These are phyloP conservation scores for Eptatretus burgeri DNA, from an alignment of 2,113 vertebrate genomes.

Conservation along the genomic window DNA sequence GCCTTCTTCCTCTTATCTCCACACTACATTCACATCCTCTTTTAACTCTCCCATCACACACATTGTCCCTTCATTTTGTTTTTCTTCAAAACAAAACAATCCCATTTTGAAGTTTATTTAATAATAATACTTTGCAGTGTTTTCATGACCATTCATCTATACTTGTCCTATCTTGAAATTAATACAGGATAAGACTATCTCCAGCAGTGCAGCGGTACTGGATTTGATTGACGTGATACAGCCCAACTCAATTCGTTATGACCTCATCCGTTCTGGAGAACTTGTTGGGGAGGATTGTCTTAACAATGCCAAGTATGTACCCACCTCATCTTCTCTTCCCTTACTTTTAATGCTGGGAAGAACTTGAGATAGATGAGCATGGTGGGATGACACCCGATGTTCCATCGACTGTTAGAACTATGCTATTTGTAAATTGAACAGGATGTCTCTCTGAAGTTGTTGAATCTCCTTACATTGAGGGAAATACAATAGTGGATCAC, in stretches of 20 bases:
- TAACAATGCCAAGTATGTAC: constrained; percentile 47
- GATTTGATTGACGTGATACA: constrained; percentile 70
- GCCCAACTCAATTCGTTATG: constrained; percentile 38
- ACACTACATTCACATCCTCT: no score
- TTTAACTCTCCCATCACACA: no score
- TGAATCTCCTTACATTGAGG: neutral
- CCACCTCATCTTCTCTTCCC: constrained; percentile 7
- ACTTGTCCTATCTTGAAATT: constrained; percentile 8
- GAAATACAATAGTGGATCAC: neutral
- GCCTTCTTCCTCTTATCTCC: no score
- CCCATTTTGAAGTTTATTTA: no score
- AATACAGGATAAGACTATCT: constrained; percentile 53
- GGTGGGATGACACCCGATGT: neutral
- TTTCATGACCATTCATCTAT: neutral
- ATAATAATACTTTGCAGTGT: no score
- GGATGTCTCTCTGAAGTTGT: neutral
- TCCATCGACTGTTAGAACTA: neutral
- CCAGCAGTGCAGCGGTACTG: constrained; percentile 64
- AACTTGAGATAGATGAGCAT: neutral
- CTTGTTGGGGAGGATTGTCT: constrained; percentile 28
- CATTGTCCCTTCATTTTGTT: no score
- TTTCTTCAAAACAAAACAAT: no score
- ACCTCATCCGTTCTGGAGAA: constrained; percentile 42
- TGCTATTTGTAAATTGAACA: neutral
- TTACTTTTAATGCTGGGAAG: constrained; percentile 4